phyloP scores from a whole-genome alignment of 2,113 vertebrate species.

The Hippolais icterina region DNA sequence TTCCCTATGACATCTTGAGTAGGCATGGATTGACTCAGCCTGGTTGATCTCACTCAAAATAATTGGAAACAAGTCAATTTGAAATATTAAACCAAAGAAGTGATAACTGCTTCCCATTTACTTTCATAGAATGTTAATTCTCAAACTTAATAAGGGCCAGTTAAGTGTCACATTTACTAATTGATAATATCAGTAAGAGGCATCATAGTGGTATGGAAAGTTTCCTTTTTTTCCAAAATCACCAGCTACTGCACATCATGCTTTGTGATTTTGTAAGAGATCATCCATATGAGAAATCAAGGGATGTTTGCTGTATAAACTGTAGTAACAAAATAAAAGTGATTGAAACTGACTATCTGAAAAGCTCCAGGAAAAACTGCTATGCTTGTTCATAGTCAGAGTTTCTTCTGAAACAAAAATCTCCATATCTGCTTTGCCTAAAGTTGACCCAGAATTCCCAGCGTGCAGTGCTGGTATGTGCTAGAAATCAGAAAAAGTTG shows the following conservation, averaged over 20 bases:
- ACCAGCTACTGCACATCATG: background rate
- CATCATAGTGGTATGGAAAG: background rate
- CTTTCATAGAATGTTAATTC: background rate
- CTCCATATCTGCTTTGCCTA: background rate
- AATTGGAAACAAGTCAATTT: background rate
- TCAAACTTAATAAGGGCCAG: background rate
- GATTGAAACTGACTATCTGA: background rate
- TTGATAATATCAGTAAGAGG: background rate
- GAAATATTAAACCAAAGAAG: background rate
- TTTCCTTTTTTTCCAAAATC: background rate
- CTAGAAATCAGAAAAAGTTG: background rate
- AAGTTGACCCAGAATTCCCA: background rate
- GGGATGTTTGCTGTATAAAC: background rate
- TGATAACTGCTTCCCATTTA: background rate
- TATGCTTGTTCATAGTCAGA: background rate
- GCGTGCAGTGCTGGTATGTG: background rate
- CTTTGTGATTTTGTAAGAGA: background rate
- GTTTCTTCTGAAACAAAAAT: background rate
- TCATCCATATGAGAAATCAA: background rate
- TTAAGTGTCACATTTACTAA: background rate
- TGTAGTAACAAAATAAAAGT: background rate
- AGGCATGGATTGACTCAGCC: background rate
- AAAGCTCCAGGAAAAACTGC: background rate
- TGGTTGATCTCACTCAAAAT: background rate
- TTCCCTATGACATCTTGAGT: background rate